Evolutionary conservation across 2,888 invertebrate species (phyloP).

Genomic region (Archips xylosteana): DNA sequence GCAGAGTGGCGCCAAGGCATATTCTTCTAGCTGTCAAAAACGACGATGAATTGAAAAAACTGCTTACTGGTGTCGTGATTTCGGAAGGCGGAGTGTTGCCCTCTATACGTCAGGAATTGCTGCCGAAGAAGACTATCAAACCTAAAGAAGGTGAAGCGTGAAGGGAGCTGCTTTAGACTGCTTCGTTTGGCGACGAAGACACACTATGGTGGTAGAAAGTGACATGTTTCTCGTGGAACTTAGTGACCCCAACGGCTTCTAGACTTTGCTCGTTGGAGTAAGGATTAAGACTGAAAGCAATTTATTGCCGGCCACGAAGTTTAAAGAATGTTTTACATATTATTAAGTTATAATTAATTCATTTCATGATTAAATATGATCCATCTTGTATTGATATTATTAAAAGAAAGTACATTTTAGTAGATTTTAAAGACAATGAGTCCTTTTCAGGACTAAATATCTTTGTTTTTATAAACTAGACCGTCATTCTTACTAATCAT

Average conservation of each 20-base stretch:
- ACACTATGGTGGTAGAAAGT: background rate
- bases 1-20: conserved; percentile 22
- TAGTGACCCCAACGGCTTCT: background rate
- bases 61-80: conserved; percentile 26
- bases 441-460: conserved; percentile 60
- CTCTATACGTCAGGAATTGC: conserved; percentile 23
- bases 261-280: background rate
- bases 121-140: conserved; percentile 32
- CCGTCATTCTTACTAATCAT: background rate
- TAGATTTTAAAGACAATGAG: conserved; percentile 51
- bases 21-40: conserved; percentile 30
- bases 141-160: background rate
- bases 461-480: conserved; percentile 31
- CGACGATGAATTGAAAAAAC: conserved; percentile 22
- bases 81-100: conserved; percentile 29
- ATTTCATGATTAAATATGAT: background rate
- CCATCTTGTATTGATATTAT: conserved; percentile 13
- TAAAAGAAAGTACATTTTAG: background rate
- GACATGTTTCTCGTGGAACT: background rate
- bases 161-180: background rate
- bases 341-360: background rate
- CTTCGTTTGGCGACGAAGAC: background rate
- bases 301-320: background rate
- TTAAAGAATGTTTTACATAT: background rate
- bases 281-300: background rate